Evolutionary conservation across 2,113 vertebrate species (phyloP).

Genomic region (Eidolon helvum): DNA sequence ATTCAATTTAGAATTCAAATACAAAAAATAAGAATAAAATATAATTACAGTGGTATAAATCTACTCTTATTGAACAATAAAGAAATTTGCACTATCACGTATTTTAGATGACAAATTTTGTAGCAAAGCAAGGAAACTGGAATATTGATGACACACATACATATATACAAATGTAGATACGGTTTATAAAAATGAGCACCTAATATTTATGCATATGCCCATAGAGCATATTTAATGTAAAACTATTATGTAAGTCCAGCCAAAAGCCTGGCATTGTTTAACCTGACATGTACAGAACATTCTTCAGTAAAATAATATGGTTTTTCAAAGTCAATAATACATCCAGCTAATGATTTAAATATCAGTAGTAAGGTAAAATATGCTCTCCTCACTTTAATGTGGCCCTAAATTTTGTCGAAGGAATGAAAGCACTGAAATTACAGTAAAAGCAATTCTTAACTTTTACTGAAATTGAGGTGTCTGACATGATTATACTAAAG

Average conservation of each 20-base stretch:
- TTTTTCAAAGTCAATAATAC: slow-evolving; percentile 58
- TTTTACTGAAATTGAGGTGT: slow-evolving; percentile 36
- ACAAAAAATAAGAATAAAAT: neutral
- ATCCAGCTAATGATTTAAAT: slow-evolving; percentile 59
- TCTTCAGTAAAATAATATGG: slow-evolving; percentile 42
- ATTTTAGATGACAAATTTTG: slow-evolving; percentile 51
- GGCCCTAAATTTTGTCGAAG: slow-evolving; percentile 48
- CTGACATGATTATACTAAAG: slow-evolving; percentile 19
- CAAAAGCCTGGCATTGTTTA: slow-evolving; percentile 50
- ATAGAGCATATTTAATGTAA: neutral
- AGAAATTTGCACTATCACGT: slow-evolving; percentile 51
- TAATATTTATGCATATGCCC: neutral
- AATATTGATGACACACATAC: neutral
- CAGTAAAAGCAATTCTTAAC: slow-evolving; percentile 24
- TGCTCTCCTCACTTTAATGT: slow-evolving; percentile 56
- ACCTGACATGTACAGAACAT: slow-evolving; percentile 33
- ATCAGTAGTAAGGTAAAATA: slow-evolving; percentile 23
- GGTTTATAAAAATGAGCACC: neutral
- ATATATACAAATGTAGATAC: neutral
- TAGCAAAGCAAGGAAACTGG: neutral
- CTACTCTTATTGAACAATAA: neutral
- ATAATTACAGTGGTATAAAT: neutral
- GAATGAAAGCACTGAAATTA: slow-evolving; percentile 67
- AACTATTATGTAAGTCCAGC: neutral
- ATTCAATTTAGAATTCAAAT: neutral